phyloP scores from a whole-genome alignment of 2,888 invertebrate species.

The Drosophila ustulata region DNA sequence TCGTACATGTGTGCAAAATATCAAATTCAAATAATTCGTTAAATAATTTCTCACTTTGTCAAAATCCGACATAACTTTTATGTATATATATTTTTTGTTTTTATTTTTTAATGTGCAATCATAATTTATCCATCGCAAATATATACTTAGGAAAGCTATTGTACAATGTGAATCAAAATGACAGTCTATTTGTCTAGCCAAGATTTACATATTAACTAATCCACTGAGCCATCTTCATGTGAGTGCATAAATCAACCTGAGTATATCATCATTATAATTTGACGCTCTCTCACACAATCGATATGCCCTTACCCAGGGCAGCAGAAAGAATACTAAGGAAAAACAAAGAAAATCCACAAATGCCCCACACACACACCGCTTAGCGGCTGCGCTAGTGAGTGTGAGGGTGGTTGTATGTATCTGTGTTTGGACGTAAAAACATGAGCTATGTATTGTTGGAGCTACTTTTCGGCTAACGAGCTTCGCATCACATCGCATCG shows the following conservation, averaged over 20 bases:
- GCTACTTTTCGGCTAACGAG: slow-evolving; percentile 75
- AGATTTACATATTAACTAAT: slow-evolving; percentile 21
- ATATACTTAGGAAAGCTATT: not conserved
- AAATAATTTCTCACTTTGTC: too few species aligned
- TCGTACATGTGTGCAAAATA: not conserved
- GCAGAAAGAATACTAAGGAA: slow-evolving; percentile 20
- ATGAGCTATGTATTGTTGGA: slow-evolving; percentile 54
- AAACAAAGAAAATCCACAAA: slow-evolving; percentile 43
- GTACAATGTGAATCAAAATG: not conserved
- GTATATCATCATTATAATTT: slow-evolving; percentile 49
- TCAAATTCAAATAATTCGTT: not conserved
- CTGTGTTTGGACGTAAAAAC: slow-evolving; percentile 51
- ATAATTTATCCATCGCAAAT: not conserved
- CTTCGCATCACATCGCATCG: slow-evolving; percentile 38
- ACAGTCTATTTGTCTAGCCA: not conserved
- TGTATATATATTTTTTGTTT: too few species aligned
- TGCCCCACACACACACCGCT: slow-evolving; percentile 18
- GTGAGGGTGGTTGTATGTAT: not conserved
- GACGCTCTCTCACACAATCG: slow-evolving; percentile 56
- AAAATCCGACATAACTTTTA: too few species aligned
- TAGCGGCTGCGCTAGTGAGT: not conserved
- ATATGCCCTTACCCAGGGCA: slow-evolving; percentile 51
- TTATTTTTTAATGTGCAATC: not conserved
- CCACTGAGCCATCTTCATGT: not conserved
- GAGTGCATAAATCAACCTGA: slow-evolving; percentile 51